Evolutionary conservation across 2,113 vertebrate genomes (phyloP).

Genomic region (Hystrix cristata): DNA sequence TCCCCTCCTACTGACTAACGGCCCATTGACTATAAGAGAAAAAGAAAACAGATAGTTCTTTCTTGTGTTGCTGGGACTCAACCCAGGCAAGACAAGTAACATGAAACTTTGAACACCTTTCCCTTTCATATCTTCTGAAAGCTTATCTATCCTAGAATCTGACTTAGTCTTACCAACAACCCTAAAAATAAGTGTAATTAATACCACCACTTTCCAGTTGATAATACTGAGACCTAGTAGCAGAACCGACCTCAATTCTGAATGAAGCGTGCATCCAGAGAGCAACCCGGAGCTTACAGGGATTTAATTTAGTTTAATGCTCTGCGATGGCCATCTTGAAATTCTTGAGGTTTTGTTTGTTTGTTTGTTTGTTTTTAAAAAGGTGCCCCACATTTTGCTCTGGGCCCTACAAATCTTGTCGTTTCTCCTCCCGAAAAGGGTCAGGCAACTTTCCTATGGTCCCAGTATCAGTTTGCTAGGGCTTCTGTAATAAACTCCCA

Average conservation of each 20-base stretch:
- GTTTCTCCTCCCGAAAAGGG: background rate
- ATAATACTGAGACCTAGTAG: background rate
- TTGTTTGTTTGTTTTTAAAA: background rate
- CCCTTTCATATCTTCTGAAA: slow-evolving; percentile 13
- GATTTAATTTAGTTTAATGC: background rate
- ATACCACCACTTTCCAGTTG: background rate
- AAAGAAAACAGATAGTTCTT: background rate
- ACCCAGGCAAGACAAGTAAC: background rate
- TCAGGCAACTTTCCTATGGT: background rate
- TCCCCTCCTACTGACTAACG: background rate
- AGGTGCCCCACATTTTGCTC: background rate
- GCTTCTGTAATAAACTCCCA: background rate
- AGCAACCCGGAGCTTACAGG: fast-evolving
- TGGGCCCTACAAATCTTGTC: background rate
- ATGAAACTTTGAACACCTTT: background rate
- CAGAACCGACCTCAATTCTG: background rate
- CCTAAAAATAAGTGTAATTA: background rate
- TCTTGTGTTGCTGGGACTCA: background rate
- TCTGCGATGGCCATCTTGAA: background rate
- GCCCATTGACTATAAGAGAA: background rate
- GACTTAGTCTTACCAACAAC: slow-evolving; percentile 23
- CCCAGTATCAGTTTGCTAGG: background rate
- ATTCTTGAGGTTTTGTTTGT: background rate
- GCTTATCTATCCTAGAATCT: slow-evolving; percentile 22
- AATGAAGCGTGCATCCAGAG: background rate